A percentile compares a stretch with the other conserved stretches of the same genome.
These are phyloP conservation scores for Taurulus bubalis DNA, from an alignment of 2,113 vertebrate species.

Conservation along the genomic window DNA sequence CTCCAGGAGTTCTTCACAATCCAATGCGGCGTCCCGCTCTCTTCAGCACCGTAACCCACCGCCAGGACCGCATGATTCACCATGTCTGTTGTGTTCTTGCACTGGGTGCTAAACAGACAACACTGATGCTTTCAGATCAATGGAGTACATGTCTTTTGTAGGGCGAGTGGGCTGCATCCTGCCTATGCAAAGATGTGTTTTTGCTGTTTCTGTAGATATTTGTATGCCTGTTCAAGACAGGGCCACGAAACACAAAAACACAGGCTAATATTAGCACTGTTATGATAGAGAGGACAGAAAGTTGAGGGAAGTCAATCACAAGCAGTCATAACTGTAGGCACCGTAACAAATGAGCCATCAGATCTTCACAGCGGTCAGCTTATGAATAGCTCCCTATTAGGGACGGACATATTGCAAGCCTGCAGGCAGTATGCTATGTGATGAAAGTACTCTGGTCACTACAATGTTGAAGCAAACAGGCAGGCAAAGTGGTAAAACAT, in stretches of 20 bases:
- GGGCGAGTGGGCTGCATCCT: neutral
- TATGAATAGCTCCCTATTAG: slow-evolving; percentile 11
- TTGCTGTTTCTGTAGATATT: neutral
- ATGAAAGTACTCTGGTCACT: neutral
- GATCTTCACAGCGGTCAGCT: neutral
- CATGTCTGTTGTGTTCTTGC: slow-evolving; percentile 86
- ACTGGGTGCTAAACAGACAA: slow-evolving; percentile 79
- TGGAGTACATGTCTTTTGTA: slow-evolving; percentile 6
- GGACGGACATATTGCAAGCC: neutral
- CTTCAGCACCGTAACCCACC: slow-evolving; percentile 86
- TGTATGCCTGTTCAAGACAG: neutral
- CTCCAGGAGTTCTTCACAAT: slow-evolving; percentile 96
- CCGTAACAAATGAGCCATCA: slow-evolving; percentile 18
- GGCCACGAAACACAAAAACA: neutral
- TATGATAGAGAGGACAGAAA: neutral
- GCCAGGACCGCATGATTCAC: slow-evolving; percentile 93
- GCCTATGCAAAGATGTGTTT: slow-evolving; percentile 1
- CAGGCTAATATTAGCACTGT: neutral
- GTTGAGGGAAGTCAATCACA: neutral
- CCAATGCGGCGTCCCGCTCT: slow-evolving; percentile 84
- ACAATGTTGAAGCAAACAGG: neutral
- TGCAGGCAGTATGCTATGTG: neutral
- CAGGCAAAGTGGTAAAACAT: neutral
- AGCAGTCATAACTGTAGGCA: neutral
- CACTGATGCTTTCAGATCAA: slow-evolving; percentile 34